Percentiles rank a stretch among this genome's conserved stretches.
phyloP scores from a whole-genome alignment of 1,140 invertebrate genomes.

The Temnothorax longispinosus region DNA sequence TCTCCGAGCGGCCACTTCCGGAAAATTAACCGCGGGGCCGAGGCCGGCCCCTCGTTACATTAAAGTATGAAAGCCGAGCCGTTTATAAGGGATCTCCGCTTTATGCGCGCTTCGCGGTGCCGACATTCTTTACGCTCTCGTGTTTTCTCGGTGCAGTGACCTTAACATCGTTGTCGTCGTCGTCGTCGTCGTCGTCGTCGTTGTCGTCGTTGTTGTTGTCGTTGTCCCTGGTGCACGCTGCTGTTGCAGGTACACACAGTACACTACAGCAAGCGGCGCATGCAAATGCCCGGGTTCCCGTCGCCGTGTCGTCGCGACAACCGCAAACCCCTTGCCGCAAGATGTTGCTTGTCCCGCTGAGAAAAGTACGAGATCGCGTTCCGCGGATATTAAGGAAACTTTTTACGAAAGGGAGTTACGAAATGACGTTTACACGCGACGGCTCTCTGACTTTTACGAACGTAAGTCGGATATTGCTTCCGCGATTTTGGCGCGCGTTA shows the following conservation, averaged over 20 bases:
- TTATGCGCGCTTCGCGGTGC: conserved; percentile 33
- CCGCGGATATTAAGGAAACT: conserved; percentile 52
- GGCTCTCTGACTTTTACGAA: conserved; percentile 47
- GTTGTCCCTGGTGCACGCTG: conserved; percentile 29
- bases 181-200: background rate
- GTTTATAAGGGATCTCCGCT: conserved; percentile 34
- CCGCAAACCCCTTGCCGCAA: conserved; percentile 42
- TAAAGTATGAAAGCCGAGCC: conserved; percentile 38
- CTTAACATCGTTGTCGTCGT: conserved; percentile 25
- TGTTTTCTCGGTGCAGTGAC: conserved; percentile 37
- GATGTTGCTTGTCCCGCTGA: conserved; percentile 48
- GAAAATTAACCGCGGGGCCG: conserved; percentile 62
- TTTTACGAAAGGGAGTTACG: conserved; percentile 27
- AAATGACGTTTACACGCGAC: conserved; percentile 53
- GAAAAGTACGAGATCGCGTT: conserved; percentile 46
- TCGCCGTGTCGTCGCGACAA: conserved; percentile 44
- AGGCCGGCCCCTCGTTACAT: conserved; percentile 45
- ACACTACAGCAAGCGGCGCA: conserved; percentile 34
- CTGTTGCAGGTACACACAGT: conserved; percentile 38
- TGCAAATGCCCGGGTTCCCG: conserved; percentile 52
- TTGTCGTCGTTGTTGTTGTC: background rate
- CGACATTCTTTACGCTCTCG: conserved; percentile 48
- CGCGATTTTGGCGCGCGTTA: conserved; percentile 1
- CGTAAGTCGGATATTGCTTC: conserved; percentile 34
- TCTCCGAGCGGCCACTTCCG: conserved; percentile 35